phyloP scores from a whole-genome alignment of 2,888 invertebrate species.

The Callyntrura guangdongensis region DNA sequence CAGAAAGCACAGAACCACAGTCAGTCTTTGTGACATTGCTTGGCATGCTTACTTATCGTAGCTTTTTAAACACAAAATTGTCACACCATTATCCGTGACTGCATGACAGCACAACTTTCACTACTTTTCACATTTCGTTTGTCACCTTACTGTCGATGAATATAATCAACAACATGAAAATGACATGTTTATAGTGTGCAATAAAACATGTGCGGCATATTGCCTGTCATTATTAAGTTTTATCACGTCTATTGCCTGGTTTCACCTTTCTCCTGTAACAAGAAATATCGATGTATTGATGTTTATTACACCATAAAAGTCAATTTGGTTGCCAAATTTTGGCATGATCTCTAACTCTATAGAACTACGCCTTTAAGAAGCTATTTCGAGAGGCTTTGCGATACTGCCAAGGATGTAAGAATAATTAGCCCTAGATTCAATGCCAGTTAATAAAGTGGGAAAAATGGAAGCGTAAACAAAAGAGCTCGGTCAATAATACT shows the following conservation, averaged over 20 bases:
- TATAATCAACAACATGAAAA: constrained; percentile 8
- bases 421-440: background rate
- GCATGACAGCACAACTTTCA: too few species aligned
- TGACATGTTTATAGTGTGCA: background rate
- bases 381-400: background rate
- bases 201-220: background rate
- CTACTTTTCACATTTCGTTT: too few species aligned
- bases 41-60: too few species aligned
- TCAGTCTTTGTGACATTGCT: too few species aligned
- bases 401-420: too few species aligned
- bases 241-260: background rate
- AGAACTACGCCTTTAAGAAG: background rate
- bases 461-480: constrained; percentile 19
- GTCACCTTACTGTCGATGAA: background rate
- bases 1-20: too few species aligned
- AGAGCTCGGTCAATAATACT: background rate
- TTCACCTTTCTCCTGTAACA: background rate
- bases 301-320: background rate
- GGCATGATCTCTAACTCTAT: background rate
- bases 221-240: background rate
- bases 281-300: background rate
- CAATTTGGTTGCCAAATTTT: too few species aligned
- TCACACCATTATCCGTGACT: too few species aligned
- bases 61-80: too few species aligned
- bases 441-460: constrained; percentile 26